Conservation (phyloP, 1,140 invertebrate genomes). For the Chelonus insularis region DNA sequence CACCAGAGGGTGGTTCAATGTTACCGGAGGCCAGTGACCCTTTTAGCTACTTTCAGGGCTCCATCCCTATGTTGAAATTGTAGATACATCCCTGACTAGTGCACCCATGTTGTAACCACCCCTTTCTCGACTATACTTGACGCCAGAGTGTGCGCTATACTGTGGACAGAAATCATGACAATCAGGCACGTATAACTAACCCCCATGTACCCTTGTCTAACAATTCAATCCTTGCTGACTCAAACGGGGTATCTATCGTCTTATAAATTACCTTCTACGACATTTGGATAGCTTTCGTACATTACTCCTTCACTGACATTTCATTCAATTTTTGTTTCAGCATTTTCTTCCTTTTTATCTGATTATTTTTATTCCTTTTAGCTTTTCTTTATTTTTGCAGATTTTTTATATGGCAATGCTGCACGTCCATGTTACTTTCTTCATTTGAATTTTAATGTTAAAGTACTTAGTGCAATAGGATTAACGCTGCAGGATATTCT, state of each 20-base stretch:
- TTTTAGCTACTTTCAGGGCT: slow-evolving; percentile 27
- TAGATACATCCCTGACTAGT: slow-evolving; percentile 21
- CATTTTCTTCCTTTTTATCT: too few relatives aligned
- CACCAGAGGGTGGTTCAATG: slow-evolving; percentile 60
- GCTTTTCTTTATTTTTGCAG: too few relatives aligned
- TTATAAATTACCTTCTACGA: slow-evolving; percentile 55
- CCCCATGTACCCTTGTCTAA: not conserved
- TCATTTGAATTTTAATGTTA: too few relatives aligned
- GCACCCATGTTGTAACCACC: slow-evolving; percentile 20
- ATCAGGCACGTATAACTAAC: not conserved
- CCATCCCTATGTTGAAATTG: not conserved
- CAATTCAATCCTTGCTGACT: slow-evolving; percentile 11
- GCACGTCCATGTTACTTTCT: too few relatives aligned
- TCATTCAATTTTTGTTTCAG: too few relatives aligned
- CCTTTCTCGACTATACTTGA: not conserved
- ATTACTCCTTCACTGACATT: not conserved
- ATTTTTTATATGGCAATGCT: too few relatives aligned
- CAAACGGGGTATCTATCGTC: slow-evolving; percentile 50
- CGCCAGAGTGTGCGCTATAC: not conserved
- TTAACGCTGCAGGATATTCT: too few relatives aligned
- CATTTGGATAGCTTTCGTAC: not conserved
- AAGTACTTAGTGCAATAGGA: too few relatives aligned
- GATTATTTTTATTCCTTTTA: too few relatives aligned
- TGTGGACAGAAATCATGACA: not conserved
- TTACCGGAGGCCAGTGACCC: slow-evolving; percentile 60